Evolutionary conservation across 2,113 vertebrate species (phyloP).

Genomic region (Alces alces): DNA sequence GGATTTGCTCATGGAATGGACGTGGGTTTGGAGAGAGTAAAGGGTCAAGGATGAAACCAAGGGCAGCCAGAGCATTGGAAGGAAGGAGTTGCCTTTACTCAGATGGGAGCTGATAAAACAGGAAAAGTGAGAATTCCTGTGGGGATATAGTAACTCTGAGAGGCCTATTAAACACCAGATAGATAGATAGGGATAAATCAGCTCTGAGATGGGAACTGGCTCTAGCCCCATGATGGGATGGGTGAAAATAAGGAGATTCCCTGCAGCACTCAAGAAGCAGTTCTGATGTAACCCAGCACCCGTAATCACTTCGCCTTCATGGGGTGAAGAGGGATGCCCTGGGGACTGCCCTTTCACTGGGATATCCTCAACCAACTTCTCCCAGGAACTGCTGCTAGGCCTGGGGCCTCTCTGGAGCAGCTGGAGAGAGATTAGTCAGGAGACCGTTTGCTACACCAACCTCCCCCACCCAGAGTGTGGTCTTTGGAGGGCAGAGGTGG

Average conservation of each 20-base stretch:
- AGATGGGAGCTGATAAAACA: not conserved
- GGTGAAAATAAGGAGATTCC: not conserved
- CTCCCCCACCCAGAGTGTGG: not conserved
- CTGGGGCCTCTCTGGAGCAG: accelerated
- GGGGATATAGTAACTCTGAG: not conserved
- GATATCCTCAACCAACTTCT: not conserved
- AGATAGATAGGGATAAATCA: not conserved
- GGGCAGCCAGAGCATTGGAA: too few relatives aligned
- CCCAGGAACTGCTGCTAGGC: not conserved
- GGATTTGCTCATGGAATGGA: not conserved
- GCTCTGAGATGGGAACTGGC: not conserved
- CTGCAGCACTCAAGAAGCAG: not conserved
- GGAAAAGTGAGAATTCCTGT: not conserved
- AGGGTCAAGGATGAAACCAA: not conserved
- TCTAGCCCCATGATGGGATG: too few relatives aligned
- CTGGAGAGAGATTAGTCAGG: not conserved
- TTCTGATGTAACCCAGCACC: not conserved
- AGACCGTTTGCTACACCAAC: accelerated
- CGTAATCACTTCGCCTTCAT: accelerated
- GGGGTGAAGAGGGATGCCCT: accelerated
- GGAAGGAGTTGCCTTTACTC: not conserved
- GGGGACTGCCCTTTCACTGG: not conserved
- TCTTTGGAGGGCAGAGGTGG: accelerated
- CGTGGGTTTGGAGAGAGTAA: not conserved
- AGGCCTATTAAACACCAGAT: not conserved